These are phyloP conservation scores for Rhabdornis inornatus DNA, from an alignment of 2,113 vertebrate species.

Conservation along the genomic window DNA sequence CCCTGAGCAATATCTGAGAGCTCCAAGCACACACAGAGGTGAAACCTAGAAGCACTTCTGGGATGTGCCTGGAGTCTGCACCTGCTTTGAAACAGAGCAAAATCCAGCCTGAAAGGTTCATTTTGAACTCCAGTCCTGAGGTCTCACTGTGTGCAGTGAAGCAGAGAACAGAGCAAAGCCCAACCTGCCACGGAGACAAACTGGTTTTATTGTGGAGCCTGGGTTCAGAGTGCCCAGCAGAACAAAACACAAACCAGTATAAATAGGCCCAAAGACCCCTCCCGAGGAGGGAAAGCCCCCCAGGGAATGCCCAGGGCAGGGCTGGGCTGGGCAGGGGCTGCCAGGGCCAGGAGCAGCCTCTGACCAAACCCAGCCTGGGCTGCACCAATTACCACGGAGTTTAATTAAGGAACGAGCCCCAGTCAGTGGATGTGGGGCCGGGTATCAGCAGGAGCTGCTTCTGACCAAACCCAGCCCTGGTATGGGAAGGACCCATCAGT, in stretches of 20 bases:
- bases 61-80: rapidly evolving
- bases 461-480: no score
- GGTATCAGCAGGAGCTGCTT: no score
- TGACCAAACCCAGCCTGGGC: not conserved
- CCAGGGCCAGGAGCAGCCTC: not conserved
- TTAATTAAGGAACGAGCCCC: no score
- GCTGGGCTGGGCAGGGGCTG: not conserved
- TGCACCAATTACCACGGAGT: no score
- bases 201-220: slow-evolving; percentile 24
- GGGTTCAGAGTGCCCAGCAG: not conserved
- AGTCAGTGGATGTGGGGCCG: no score
- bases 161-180: not conserved
- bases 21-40: not conserved
- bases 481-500: no score
- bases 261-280: not conserved
- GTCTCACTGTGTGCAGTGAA: rapidly evolving
- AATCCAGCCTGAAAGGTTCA: not conserved
- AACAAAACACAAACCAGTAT: not conserved
- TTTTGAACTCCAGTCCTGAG: rapidly evolving
- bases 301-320: not conserved
- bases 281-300: not conserved
- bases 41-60: not conserved
- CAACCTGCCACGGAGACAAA: not conserved
- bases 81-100: rapidly evolving
- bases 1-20: rapidly evolving